A percentile compares a stretch with the other conserved stretches of the same genome.
These are phyloP conservation scores for Grammomys surdaster DNA, from an alignment of 2,113 vertebrate species.

Conservation along the genomic window DNA sequence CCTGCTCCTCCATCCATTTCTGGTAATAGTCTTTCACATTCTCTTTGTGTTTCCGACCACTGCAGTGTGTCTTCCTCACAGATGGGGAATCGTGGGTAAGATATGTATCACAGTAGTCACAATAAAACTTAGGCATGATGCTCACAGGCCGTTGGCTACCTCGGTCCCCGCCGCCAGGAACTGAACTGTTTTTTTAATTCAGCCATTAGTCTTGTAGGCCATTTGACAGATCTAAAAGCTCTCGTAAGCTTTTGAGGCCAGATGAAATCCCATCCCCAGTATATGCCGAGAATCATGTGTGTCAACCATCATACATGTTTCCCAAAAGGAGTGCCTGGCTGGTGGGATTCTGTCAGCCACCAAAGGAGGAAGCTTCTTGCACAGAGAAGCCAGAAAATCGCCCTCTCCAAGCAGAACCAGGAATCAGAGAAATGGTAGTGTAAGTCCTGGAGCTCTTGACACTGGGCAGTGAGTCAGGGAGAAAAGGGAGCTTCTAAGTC, in stretches of 20 bases:
- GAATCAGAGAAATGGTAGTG: neutral
- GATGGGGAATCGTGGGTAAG: too few species aligned
- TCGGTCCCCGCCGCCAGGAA: too few species aligned
- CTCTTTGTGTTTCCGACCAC: too few species aligned
- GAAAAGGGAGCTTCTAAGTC: neutral
- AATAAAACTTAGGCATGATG: too few species aligned
- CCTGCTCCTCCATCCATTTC: too few species aligned
- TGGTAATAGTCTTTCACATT: too few species aligned
- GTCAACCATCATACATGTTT: neutral
- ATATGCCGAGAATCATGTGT: neutral
- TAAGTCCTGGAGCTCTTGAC: neutral
- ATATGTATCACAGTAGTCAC: too few species aligned
- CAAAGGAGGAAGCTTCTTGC: neutral
- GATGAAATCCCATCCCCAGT: neutral
- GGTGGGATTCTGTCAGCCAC: neutral
- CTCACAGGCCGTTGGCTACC: too few species aligned
- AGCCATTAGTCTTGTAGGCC: constrained; percentile 26
- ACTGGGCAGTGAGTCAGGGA: neutral
- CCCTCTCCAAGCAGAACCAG: neutral
- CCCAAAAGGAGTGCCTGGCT: neutral
- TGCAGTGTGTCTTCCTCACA: too few species aligned
- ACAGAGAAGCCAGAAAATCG: neutral
- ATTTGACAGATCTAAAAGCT: neutral
- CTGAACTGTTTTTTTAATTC: neutral
- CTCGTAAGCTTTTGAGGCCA: neutral